Evolutionary conservation across 2,888 invertebrate genomes (phyloP), one percentile per base, ranked within the genome.

Genomic region (Drosophila algonquin): DNA sequence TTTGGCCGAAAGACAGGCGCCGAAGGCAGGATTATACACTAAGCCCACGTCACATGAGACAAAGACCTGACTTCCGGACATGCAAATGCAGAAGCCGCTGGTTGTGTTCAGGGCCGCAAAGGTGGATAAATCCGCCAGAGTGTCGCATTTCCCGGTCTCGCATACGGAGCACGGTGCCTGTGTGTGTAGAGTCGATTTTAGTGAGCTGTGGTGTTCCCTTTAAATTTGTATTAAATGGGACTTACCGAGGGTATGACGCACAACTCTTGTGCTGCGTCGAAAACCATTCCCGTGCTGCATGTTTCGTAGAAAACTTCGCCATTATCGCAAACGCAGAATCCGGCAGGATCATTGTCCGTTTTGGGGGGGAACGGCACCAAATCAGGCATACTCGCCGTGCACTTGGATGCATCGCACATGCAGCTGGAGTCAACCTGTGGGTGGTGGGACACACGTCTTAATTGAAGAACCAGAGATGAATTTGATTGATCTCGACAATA

Each of bases 311-410:
- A 5, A 52, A 76, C 60, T 0, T 73, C 2, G 0, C 69, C 83
- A 0, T 56, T 60, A 9, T 70, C 3, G 10, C 90, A 90, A 53
- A 81, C 83, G 53, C 91, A 91, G 62, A 87, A 91, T 30, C 80
- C 77, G 0, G 50, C 0, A 14, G 14, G 18, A 0, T 67, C 3
- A 69, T 60, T 3, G 68, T 68, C 46, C 63, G 50, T 27, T 3
- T 9, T 50, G 9, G 59, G 57, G 6, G 83, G 63, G 50, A 76
- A 79, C 6, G 79, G 61, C 2, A 62, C 60, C 9, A 48, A 60
- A 0, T 70, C 45, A 14, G 1, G 68, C 63, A 21, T 45, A 45
- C 32, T 32, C 14, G 14, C 14, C 6, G 55, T 32, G 40, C 86
- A 87, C n/a, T 63, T 50, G 1, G 16, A 44, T 10, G 72, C 35